A percentile compares a stretch with the other conserved stretches of the same genome.
These are phyloP conservation scores for Euborellia annulipes DNA, from an alignment of 1,140 invertebrate genomes.

Conservation along the genomic window DNA sequence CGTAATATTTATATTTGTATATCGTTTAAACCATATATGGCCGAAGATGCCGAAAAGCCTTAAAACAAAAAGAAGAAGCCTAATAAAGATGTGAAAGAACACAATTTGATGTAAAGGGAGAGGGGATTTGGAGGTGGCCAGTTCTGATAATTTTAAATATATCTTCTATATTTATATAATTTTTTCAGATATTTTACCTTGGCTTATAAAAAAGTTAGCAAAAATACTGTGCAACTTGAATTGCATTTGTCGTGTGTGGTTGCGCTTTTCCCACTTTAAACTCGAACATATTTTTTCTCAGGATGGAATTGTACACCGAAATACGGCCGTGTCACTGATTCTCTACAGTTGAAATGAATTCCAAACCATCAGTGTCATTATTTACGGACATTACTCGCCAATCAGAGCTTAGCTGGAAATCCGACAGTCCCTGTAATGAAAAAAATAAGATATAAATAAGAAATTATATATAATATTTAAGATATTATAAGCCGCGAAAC, in stretches of 20 bases:
- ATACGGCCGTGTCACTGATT: conserved; percentile 40
- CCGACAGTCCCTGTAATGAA: conserved; percentile 41
- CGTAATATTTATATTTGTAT: too few species aligned
- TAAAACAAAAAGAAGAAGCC: too few species aligned
- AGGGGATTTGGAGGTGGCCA: too few species aligned
- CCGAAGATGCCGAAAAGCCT: too few species aligned
- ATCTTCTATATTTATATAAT: too few species aligned
- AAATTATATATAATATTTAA: too few species aligned
- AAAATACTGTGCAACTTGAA: conserved; percentile 57
- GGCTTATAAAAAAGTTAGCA: conserved; percentile 65
- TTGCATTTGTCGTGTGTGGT: conserved; percentile 44
- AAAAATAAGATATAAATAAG: too few species aligned
- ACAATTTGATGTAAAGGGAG: too few species aligned
- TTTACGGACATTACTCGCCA: conserved; percentile 59
- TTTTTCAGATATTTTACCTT: conserved; percentile 39
- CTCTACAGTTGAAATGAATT: conserved; percentile 29
- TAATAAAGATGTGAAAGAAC: too few species aligned
- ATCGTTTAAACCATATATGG: too few species aligned
- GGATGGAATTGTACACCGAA: conserved; percentile 84
- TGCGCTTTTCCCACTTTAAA: conserved; percentile 39
- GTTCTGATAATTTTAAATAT: too few species aligned
- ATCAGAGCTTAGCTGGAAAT: conserved; percentile 35
- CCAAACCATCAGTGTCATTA: conserved; percentile 40
- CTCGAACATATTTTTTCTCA: conserved; percentile 74
- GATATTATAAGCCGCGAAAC: too few species aligned